Conservation (phyloP, 2,113 vertebrate genomes). For the Parus major region DNA sequence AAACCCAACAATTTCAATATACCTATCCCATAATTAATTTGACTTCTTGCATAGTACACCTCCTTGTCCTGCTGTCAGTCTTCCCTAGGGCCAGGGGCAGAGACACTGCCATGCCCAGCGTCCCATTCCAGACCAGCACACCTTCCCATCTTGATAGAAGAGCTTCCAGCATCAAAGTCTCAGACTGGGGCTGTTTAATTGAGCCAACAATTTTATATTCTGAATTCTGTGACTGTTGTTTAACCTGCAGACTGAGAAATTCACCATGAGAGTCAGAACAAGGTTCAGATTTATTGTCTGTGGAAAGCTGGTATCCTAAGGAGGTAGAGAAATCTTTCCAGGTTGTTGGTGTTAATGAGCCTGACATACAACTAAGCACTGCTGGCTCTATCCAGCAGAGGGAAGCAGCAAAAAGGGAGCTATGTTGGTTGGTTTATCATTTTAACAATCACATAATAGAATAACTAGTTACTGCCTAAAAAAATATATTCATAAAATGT, state of each 20-base stretch:
- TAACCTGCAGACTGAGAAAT: neutral
- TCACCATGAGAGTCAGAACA: neutral
- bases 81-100: neutral
- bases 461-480: neutral
- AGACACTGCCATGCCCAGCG: neutral
- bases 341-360: neutral
- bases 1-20: neutral
- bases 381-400: slow-evolving; percentile 51
- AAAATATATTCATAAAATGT: neutral
- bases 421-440: neutral
- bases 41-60: neutral
- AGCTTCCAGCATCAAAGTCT: neutral
- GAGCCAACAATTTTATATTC: neutral
- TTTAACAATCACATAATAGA: neutral
- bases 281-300: neutral
- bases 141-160: neutral
- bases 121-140: neutral
- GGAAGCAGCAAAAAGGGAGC: slow-evolving; percentile 53
- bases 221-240: neutral
- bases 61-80: neutral
- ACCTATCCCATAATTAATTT: neutral
- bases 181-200: neutral
- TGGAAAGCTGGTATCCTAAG: neutral
- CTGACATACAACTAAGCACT: neutral
- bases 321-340: neutral